Percentiles rank a stretch among this genome's conserved stretches.
Evolutionary conservation across 1,140 invertebrate genomes (phyloP).

Genomic region (Manduca sexta): DNA sequence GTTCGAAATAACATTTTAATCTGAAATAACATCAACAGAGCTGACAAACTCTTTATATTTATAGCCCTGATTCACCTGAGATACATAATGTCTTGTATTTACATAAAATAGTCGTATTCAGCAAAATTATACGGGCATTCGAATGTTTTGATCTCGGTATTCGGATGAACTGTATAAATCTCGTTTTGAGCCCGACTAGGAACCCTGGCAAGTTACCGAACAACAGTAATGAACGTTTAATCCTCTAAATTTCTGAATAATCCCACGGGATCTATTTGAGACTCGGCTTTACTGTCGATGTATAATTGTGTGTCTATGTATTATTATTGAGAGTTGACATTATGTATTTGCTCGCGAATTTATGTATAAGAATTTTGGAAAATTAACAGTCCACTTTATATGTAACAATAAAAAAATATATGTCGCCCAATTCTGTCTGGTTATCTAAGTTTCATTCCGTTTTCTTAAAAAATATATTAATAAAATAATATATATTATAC

Average conservation of each 20-base stretch:
- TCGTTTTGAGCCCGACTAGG: slow-evolving; percentile 27
- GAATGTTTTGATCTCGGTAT: slow-evolving; percentile 31
- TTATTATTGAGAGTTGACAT: neutral
- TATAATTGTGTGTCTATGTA: slow-evolving; percentile 3
- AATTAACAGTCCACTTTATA: too few relatives aligned
- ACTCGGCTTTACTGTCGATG: slow-evolving; percentile 18
- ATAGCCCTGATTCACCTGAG: neutral
- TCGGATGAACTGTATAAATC: slow-evolving; percentile 31
- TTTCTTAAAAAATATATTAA: too few relatives aligned
- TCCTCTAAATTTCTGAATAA: slow-evolving; percentile 41
- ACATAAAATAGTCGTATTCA: slow-evolving; percentile 38
- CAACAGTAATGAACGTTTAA: slow-evolving; percentile 53
- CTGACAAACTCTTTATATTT: neutral
- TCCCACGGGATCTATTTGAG: slow-evolving; percentile 28
- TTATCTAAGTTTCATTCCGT: too few relatives aligned
- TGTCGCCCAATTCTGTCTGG: too few relatives aligned
- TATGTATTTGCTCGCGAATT: too few relatives aligned
- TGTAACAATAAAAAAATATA: too few relatives aligned
- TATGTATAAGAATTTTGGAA: too few relatives aligned
- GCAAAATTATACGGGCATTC: slow-evolving; percentile 23
- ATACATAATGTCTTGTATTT: slow-evolving; percentile 12
- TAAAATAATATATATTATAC: too few relatives aligned
- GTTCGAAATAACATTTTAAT: too few relatives aligned
- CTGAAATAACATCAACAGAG: too few relatives aligned
- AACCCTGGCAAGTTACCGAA: slow-evolving; percentile 42